Conservation (phyloP, 2,888 invertebrate genomes). For the Amblyjoppa fuscipennis region DNA sequence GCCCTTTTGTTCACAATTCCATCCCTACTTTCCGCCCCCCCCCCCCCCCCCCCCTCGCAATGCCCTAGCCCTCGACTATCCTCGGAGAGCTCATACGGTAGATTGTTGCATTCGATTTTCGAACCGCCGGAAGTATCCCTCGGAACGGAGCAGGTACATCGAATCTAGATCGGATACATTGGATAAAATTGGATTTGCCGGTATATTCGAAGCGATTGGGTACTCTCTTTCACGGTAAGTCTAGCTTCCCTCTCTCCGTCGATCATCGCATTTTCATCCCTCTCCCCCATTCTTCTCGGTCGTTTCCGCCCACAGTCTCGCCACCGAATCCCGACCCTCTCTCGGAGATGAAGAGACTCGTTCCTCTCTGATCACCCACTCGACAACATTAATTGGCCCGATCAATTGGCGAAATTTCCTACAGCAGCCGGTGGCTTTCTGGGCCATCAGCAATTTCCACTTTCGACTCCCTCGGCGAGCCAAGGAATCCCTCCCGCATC, state of each 20-base stretch:
- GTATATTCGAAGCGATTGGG: constrained; percentile 25
- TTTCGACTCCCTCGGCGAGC: constrained; percentile 21
- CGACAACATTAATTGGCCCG: constrained; percentile 59
- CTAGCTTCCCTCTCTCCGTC: constrained; percentile 32
- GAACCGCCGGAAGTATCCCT: constrained; percentile 34
- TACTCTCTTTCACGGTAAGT: constrained; percentile 20
- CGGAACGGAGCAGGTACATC: not conserved
- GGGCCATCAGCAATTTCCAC: constrained; percentile 32
- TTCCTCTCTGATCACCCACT: not conserved
- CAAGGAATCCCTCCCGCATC: constrained; percentile 10
- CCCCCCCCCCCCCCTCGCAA: not conserved
- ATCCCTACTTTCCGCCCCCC: not conserved
- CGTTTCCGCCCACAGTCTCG: constrained; percentile 12
- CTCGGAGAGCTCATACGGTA: not conserved
- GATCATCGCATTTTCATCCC: constrained; percentile 7
- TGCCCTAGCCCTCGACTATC: not conserved
- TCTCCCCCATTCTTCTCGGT: not conserved
- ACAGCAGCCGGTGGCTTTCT: constrained; percentile 27
- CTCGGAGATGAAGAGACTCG: not conserved
- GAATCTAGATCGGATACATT: constrained; percentile 27
- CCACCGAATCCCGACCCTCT: not conserved
- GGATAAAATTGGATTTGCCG: constrained; percentile 53
- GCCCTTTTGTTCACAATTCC: constrained; percentile 14
- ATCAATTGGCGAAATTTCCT: constrained; percentile 51
- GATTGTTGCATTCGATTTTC: constrained; percentile 44